phyloP scores from a whole-genome alignment of 2,113 vertebrate species.

The Loxodonta africana region DNA sequence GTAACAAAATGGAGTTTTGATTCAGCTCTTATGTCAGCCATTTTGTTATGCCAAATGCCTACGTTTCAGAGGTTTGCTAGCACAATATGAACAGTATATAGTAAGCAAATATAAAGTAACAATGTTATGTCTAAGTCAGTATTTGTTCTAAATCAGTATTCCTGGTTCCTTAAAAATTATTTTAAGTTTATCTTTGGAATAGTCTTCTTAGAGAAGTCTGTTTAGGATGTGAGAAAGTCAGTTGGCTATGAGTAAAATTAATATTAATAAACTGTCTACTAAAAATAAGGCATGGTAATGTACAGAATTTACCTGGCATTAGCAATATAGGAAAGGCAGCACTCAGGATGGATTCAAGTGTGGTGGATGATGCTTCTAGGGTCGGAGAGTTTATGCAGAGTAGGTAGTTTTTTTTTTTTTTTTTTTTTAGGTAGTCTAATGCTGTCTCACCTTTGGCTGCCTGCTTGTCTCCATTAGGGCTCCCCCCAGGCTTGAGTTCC shows the following conservation, averaged over 20 bases:
- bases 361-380: not conserved
- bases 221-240: not conserved
- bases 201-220: not conserved
- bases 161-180: conserved; percentile 17
- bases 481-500: not conserved
- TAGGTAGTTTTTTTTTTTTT: not conserved
- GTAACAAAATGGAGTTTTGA: too few relatives aligned
- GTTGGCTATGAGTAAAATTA: not conserved
- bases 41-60: too few relatives aligned
- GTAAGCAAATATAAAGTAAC: conserved; percentile 48
- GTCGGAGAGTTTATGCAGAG: not conserved
- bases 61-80: too few relatives aligned
- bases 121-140: not conserved
- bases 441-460: not conserved
- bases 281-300: not conserved
- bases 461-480: not conserved
- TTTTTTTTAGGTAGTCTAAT: too few relatives aligned
- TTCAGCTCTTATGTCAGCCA: too few relatives aligned
- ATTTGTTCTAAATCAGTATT: conserved; percentile 6
- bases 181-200: conserved; percentile 26
- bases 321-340: not conserved
- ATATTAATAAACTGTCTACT: not conserved
- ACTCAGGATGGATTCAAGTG: not conserved
- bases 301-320: not conserved
- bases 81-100: not conserved